Conservation (phyloP, 1,140 invertebrate species). For the Leptoteleia sp. region DNA sequence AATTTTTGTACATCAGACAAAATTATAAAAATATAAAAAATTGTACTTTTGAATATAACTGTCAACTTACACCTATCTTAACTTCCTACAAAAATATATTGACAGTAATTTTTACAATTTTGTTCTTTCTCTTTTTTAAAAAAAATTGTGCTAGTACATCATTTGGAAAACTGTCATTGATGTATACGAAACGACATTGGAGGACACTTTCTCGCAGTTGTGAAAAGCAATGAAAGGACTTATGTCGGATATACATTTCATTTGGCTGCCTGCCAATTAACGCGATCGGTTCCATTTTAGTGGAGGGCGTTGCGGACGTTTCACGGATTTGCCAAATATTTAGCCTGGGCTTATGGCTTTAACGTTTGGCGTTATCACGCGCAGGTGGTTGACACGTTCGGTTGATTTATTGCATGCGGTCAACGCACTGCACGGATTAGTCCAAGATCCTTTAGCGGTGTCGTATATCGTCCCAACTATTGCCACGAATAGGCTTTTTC, state of each 20-base stretch:
- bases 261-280: conserved; percentile 78
- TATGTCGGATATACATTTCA: conserved; percentile 78
- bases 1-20: too few relatives aligned
- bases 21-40: too few relatives aligned
- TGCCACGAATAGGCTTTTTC: background rate
- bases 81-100: too few relatives aligned
- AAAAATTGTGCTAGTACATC: background rate
- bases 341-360: conserved; percentile 75
- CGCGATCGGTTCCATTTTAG: conserved; percentile 70
- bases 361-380: conserved; percentile 67
- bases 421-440: conserved; percentile 66
- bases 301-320: conserved; percentile 68
- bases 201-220: conserved; percentile 3
- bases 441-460: conserved; percentile 54
- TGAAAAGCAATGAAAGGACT: conserved; percentile 68
- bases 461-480: conserved; percentile 33
- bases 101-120: too few relatives aligned
- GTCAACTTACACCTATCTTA: too few relatives aligned
- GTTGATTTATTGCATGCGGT: conserved; percentile 74
- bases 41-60: too few relatives aligned
- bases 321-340: conserved; percentile 77
- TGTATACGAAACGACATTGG: too few relatives aligned
- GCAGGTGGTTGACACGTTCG: conserved; percentile 72
- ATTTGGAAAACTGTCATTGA: background rate
- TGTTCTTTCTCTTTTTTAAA: too few relatives aligned